These are phyloP conservation scores for Protophormia terraenovae DNA, from an alignment of 2,888 invertebrate species.

Conservation along the genomic window DNA sequence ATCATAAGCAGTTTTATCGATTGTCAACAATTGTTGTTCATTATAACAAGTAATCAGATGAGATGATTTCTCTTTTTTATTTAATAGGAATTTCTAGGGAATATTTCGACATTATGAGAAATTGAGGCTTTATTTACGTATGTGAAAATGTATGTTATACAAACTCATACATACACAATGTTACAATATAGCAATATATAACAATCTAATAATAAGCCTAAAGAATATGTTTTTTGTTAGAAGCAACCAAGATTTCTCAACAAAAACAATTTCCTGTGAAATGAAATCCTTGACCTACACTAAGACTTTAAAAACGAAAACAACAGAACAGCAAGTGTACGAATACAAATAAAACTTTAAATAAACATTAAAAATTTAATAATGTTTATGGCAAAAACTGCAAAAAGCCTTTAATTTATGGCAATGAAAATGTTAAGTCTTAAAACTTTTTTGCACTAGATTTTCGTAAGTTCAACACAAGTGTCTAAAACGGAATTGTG, in stretches of 20 bases:
- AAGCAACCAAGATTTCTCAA: background rate
- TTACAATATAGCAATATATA: background rate
- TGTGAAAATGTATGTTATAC: background rate
- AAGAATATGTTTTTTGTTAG: too few species aligned
- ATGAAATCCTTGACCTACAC: slow-evolving; percentile 39
- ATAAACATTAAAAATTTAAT: background rate
- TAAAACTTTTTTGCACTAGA: background rate
- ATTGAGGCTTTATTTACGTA: background rate
- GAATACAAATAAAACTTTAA: background rate
- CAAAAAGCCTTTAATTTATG: slow-evolving; percentile 16
- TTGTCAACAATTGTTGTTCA: background rate
- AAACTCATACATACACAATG: background rate
- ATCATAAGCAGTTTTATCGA: background rate
- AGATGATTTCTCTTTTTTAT: background rate
- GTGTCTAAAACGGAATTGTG: background rate
- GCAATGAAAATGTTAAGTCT: background rate
- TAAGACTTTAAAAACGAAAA: background rate
- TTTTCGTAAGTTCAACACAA: background rate
- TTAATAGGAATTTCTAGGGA: background rate
- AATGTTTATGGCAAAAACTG: background rate
- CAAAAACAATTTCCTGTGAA: slow-evolving; percentile 13
- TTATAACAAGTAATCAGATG: background rate
- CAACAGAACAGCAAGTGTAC: background rate
- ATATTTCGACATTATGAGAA: background rate
- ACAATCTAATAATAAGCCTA: background rate